Conservation (phyloP, 2,888 invertebrate species). For the Nomada ruficornis region DNA sequence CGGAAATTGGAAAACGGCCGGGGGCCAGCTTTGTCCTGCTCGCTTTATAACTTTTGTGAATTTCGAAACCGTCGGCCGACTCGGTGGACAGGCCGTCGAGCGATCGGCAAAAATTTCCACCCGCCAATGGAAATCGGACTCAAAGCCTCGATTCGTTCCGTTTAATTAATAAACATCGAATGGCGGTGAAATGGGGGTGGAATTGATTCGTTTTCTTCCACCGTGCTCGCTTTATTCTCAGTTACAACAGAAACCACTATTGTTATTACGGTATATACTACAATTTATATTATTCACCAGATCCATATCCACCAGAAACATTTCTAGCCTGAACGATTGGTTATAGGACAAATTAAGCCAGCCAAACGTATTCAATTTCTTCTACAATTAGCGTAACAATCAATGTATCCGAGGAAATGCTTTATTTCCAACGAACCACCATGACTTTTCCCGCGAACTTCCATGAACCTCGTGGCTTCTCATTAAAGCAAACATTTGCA, state of each 20-base stretch:
- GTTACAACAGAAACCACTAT: background rate
- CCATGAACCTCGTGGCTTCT: conserved; percentile 5
- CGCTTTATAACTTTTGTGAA: conserved; percentile 15
- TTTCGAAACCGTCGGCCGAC: background rate
- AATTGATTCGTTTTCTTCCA: background rate
- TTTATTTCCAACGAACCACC: background rate
- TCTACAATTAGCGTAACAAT: background rate
- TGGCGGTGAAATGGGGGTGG: background rate
- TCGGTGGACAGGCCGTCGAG: background rate
- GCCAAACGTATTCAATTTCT: background rate
- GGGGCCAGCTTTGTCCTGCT: conserved; percentile 23
- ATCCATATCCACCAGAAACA: no score
- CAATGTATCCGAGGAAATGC: background rate
- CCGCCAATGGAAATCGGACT: background rate
- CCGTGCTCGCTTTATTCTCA: no score
- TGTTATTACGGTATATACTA: no score
- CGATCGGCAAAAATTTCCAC: conserved; percentile 30
- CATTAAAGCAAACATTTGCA: conserved; percentile 59
- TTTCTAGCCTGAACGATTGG: no score
- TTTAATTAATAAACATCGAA: conserved; percentile 25
- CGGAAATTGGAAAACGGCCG: conserved; percentile 44
- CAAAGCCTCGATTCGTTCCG: background rate
- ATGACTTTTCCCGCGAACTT: background rate
- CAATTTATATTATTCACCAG: no score
- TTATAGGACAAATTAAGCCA: no score